These are phyloP conservation scores for Aphidoletes aphidimyza DNA, from an alignment of 2,888 invertebrate species.

Conservation along the genomic window DNA sequence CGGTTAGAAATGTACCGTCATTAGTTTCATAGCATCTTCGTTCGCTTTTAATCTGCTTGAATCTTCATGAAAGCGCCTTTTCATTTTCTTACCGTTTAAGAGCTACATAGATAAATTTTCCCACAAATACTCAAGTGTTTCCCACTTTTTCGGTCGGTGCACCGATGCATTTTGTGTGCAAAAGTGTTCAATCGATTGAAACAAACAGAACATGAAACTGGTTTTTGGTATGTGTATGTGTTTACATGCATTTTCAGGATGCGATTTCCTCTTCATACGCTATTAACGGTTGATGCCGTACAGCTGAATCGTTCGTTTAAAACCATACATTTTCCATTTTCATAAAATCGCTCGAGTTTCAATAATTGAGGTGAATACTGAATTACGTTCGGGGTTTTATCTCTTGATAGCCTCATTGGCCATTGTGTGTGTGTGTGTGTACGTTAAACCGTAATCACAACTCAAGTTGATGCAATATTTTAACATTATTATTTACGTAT, in stretches of 20 bases:
- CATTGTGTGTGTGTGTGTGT: not conserved
- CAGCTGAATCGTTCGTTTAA: not conserved
- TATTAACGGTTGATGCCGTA: not conserved
- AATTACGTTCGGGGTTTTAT: not conserved
- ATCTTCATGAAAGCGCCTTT: too few relatives aligned
- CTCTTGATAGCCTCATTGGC: not conserved
- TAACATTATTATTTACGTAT: too few relatives aligned
- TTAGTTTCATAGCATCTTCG: not conserved
- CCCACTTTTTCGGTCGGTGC: too few relatives aligned
- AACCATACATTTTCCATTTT: not conserved
- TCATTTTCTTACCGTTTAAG: not conserved
- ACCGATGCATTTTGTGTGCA: not conserved
- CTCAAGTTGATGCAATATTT: not conserved
- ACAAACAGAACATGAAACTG: conserved; percentile 8
- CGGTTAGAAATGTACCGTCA: conserved; percentile 41
- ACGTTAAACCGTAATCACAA: not conserved
- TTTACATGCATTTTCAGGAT: not conserved
- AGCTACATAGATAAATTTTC: conserved; percentile 7
- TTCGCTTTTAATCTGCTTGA: too few relatives aligned
- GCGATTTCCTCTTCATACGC: not conserved
- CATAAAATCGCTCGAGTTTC: not conserved
- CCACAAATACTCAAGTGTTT: conserved; percentile 37
- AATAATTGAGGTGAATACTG: conserved; percentile 11
- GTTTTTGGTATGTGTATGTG: not conserved
- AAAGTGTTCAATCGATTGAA: conserved; percentile 42